Percentiles rank a stretch among this genome's conserved stretches.
Conservation (phyloP, 1,140 invertebrate genomes). For the Antheraea pernyi region DNA sequence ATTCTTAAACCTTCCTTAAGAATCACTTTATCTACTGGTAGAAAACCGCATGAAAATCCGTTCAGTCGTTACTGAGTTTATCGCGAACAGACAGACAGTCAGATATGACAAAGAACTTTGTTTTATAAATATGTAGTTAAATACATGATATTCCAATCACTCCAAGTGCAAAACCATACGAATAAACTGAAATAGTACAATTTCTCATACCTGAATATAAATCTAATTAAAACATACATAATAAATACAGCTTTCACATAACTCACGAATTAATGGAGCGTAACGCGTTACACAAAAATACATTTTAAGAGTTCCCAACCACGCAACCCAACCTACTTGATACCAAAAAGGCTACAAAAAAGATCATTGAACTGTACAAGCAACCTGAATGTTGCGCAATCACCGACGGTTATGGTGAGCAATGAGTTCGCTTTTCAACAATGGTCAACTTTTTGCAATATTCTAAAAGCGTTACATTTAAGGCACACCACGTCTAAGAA, state of each 20-base stretch:
- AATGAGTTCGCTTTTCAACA: neutral
- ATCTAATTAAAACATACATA: neutral
- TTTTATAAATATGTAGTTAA: no score
- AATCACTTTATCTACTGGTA: no score
- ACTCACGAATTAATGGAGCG: neutral
- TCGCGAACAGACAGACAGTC: no score
- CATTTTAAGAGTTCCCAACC: slow-evolving; percentile 1
- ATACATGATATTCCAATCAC: no score
- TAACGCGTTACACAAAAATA: neutral
- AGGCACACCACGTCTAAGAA: no score
- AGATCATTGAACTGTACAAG: neutral
- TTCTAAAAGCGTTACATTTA: neutral
- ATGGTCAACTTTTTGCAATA: neutral
- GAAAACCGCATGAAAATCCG: no score
- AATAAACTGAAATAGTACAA: no score
- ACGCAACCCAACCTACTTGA: neutral
- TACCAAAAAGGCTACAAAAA: neutral
- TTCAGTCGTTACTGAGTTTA: no score
- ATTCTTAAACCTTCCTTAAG: no score
- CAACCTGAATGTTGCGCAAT: neutral
- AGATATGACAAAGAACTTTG: no score
- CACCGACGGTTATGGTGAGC: neutral
- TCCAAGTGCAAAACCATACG: no score
- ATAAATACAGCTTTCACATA: neutral
- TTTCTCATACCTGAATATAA: neutral